These are phyloP conservation scores for Prosopocoilus inquinatus DNA, from an alignment of 2,888 invertebrate species.

Conservation along the genomic window DNA sequence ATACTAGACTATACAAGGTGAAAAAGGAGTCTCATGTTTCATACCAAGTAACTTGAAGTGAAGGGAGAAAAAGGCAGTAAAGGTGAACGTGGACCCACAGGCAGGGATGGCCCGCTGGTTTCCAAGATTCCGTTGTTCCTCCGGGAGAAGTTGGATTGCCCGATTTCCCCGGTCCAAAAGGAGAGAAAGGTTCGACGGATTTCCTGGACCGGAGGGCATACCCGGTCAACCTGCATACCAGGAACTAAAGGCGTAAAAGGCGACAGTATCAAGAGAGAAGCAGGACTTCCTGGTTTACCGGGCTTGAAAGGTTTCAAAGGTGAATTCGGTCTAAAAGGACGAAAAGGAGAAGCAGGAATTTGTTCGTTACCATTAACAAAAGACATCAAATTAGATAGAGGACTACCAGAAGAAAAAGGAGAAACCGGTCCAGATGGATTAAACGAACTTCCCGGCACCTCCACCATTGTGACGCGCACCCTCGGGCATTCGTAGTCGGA, in stretches of 20 bases:
- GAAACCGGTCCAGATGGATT: slow-evolving; percentile 59
- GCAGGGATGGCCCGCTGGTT: slow-evolving; percentile 56
- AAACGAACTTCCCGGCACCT: too few relatives aligned
- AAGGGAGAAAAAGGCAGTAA: slow-evolving; percentile 61
- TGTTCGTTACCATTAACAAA: slow-evolving; percentile 56
- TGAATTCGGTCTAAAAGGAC: slow-evolving; percentile 62
- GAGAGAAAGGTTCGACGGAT: slow-evolving; percentile 66
- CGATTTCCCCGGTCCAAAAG: slow-evolving; percentile 70
- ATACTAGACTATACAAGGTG: slow-evolving; percentile 60
- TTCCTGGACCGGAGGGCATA: slow-evolving; percentile 67
- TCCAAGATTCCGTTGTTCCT: slow-evolving; percentile 63
- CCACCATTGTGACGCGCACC: too few relatives aligned
- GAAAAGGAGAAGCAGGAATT: slow-evolving; percentile 64
- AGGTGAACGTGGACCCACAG: slow-evolving; percentile 56
- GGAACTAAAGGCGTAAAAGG: slow-evolving; percentile 68
- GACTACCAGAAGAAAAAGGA: slow-evolving; percentile 62
- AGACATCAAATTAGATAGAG: slow-evolving; percentile 61
- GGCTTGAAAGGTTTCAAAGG: slow-evolving; percentile 68
- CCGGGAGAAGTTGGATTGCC: slow-evolving; percentile 66
- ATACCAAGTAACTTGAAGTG: slow-evolving; percentile 55
- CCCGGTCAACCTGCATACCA: slow-evolving; percentile 66
- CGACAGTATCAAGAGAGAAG: slow-evolving; percentile 64
- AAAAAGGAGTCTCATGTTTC: slow-evolving; percentile 61
- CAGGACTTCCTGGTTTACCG: slow-evolving; percentile 28
- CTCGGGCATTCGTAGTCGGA: too few relatives aligned